Evolutionary conservation across 2,888 invertebrate genomes (phyloP).

Genomic region (Troides aeacus): DNA sequence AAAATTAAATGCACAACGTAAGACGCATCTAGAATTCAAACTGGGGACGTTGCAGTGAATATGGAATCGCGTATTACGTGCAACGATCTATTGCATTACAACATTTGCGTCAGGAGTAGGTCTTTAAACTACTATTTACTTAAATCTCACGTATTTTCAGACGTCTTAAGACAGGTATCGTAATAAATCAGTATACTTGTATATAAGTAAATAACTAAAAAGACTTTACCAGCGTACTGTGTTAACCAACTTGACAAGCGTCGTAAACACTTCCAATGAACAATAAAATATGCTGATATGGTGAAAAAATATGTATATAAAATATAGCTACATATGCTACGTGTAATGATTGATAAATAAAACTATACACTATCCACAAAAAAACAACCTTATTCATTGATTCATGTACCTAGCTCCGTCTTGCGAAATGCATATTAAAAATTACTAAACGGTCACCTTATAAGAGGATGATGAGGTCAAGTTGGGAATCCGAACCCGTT

Average conservation of each 20-base stretch:
- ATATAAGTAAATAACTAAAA: neutral
- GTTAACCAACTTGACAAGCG: no score
- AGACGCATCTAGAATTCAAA: conserved; percentile 3
- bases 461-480: conserved; percentile 23
- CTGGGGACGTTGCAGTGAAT: conserved; percentile 17
- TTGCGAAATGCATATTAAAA: conserved; percentile 20
- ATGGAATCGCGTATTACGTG: conserved; percentile 20
- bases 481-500: conserved; percentile 31
- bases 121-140: conserved; percentile 11
- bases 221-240: neutral
- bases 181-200: no score
- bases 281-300: neutral
- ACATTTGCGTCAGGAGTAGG: conserved; percentile 6
- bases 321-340: neutral
- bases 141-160: conserved; percentile 10
- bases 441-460: conserved; percentile 28
- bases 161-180: no score
- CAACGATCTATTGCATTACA: conserved; percentile 19
- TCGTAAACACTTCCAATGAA: no score
- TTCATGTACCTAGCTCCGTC: neutral
- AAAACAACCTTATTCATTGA: neutral
- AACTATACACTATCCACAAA: neutral
- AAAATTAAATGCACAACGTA: conserved; percentile 8
- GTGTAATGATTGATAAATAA: neutral
- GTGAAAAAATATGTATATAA: neutral